These are phyloP conservation scores for Dysidea cf. avara DNA, from an alignment of 37 sponge, comb jelly and placozoan genomes.

Conservation along the genomic window DNA sequence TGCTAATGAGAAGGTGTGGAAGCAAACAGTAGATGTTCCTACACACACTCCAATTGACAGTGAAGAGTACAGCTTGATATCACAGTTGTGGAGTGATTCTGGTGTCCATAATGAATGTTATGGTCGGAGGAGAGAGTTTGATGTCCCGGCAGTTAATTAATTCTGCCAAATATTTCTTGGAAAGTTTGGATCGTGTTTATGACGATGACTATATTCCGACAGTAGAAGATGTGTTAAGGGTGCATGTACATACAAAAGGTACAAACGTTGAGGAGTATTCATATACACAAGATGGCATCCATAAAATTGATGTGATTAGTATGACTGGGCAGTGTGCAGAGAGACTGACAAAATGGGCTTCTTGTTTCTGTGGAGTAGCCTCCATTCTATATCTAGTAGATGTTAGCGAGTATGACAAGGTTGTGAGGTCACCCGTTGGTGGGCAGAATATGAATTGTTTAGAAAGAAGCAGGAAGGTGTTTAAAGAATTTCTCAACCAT, in stretches of 20 bases:
- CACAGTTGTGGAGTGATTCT: too few relatives aligned
- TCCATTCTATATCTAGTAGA: slow-evolving; percentile 62
- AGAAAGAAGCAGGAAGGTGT: too few relatives aligned
- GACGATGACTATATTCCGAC: slow-evolving; percentile 72
- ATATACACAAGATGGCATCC: neutral
- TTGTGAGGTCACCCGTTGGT: slow-evolving; percentile 20
- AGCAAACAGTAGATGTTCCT: too few relatives aligned
- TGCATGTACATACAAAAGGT: slow-evolving; percentile 88
- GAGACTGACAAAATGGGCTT: slow-evolving; percentile 60
- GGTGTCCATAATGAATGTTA: slow-evolving; percentile 63
- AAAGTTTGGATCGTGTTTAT: slow-evolving; percentile 70
- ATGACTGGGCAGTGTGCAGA: slow-evolving; percentile 65
- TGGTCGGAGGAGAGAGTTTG: slow-evolving; percentile 86
- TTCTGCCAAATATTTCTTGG: slow-evolving; percentile 92
- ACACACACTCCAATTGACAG: too few relatives aligned
- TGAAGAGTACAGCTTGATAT: too few relatives aligned
- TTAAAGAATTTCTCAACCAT: too few relatives aligned
- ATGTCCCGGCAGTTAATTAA: slow-evolving; percentile 95
- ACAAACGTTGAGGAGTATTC: slow-evolving; percentile 67
- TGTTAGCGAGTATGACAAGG: slow-evolving; percentile 66
- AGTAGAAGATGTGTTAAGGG: slow-evolving; percentile 83
- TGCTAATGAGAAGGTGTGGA: slow-evolving; percentile 1
- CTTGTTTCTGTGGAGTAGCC: slow-evolving; percentile 62
- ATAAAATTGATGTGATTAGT: slow-evolving; percentile 57
- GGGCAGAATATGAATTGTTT: slow-evolving; percentile 4